Conservation (phyloP, 2,888 invertebrate species). For the Gasteruption jaculator region DNA sequence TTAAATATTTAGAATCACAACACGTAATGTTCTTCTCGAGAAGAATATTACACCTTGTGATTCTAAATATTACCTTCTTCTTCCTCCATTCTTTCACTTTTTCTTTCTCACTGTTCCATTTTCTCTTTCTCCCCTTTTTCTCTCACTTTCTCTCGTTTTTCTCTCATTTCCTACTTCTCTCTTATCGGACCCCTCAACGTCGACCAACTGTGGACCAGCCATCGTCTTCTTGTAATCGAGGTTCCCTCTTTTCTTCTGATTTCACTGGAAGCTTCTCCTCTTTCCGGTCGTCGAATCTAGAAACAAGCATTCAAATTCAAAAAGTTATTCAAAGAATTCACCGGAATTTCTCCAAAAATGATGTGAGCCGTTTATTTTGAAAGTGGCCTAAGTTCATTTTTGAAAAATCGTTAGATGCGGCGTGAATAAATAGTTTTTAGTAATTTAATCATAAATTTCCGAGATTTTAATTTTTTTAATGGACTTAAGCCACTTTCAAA, state of each 20-base stretch:
- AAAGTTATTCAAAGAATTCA: background rate
- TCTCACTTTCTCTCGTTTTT: slow-evolving; percentile 2
- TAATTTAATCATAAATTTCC: too few species aligned
- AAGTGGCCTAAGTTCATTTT: slow-evolving; percentile 23
- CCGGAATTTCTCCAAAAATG: slow-evolving; percentile 5
- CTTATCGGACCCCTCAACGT: background rate
- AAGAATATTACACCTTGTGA: too few species aligned
- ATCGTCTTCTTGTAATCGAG: slow-evolving; percentile 53
- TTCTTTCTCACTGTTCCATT: slow-evolving; percentile 6
- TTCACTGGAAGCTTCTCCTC: slow-evolving; percentile 41
- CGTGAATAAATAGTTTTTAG: too few species aligned
- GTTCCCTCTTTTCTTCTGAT: slow-evolving; percentile 41
- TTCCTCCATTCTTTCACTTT: background rate
- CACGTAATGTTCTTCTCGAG: too few species aligned
- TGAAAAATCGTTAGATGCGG: too few species aligned
- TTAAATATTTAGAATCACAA: too few species aligned
- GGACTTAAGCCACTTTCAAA: too few species aligned
- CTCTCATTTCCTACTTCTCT: background rate
- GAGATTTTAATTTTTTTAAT: too few species aligned
- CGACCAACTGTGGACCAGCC: slow-evolving; percentile 43
- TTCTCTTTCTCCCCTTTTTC: slow-evolving; percentile 1
- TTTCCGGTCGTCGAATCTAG: slow-evolving; percentile 39
- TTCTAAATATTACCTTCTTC: slow-evolving; percentile 6
- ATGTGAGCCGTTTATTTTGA: slow-evolving; percentile 4
- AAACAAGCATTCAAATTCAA: background rate